Evolutionary conservation across 2,113 vertebrate genomes (phyloP).

Genomic region (Murina feae): DNA sequence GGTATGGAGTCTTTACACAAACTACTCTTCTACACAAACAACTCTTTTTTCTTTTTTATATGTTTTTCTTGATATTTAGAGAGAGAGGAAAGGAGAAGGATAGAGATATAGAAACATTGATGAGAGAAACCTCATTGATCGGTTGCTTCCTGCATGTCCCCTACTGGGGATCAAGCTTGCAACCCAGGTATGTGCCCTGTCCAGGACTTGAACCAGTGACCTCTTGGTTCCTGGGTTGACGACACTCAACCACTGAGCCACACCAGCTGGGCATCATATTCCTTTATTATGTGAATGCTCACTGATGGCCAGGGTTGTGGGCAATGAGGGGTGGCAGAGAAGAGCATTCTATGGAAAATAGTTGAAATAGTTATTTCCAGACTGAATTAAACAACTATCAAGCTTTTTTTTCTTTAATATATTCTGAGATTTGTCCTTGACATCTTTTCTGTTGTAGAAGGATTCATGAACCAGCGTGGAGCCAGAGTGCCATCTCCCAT

Average conservation of each 20-base stretch:
- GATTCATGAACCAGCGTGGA: conserved; percentile 92
- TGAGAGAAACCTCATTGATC: no score
- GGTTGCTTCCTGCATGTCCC: no score
- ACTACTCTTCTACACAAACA: not conserved
- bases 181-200: no score
- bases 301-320: not conserved
- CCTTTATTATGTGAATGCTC: not conserved
- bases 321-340: not conserved
- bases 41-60: not conserved
- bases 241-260: no score
- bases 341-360: not conserved
- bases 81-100: no score
- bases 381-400: not conserved
- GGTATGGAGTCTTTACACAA: conserved; percentile 77
- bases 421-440: conserved; percentile 16
- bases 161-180: no score
- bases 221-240: no score
- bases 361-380: not conserved
- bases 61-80: no score
- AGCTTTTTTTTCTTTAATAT: not conserved
- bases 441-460: conserved; percentile 76
- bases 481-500: conserved; percentile 90
- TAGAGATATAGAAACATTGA: no score
- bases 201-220: no score
- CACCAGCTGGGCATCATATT: no score